phyloP scores from a whole-genome alignment of 2,888 invertebrate species.

The Arge pagana region DNA sequence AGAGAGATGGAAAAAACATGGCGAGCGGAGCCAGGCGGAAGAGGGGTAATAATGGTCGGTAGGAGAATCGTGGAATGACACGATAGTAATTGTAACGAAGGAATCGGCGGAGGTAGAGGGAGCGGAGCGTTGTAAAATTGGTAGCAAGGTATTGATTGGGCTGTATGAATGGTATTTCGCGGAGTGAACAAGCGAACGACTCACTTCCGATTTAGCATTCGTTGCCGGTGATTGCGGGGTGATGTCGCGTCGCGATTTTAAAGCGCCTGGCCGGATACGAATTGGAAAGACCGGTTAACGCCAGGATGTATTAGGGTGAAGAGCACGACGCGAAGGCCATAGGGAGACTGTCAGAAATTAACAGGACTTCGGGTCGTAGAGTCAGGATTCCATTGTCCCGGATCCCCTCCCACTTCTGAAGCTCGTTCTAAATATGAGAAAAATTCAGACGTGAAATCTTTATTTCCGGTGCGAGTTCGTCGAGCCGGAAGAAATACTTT shows the following conservation, averaged over 20 bases:
- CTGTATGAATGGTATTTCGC: slow-evolving; percentile 10
- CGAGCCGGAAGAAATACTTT: slow-evolving; percentile 57
- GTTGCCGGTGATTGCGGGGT: slow-evolving; percentile 7
- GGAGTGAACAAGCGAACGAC: slow-evolving; percentile 5
- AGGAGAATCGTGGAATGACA: neutral
- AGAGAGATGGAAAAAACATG: slow-evolving; percentile 11
- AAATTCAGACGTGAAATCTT: slow-evolving; percentile 57
- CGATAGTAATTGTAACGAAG: neutral
- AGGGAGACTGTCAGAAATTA: slow-evolving; percentile 45
- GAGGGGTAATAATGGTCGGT: neutral
- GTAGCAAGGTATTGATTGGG: slow-evolving; percentile 15
- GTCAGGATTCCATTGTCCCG: slow-evolving; percentile 47
- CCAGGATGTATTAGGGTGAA: slow-evolving; percentile 21
- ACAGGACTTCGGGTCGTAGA: slow-evolving; percentile 38
- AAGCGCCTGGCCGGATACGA: slow-evolving; percentile 53
- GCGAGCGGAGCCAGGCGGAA: neutral
- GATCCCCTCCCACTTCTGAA: slow-evolving; percentile 9
- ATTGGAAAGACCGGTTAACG: slow-evolving; percentile 48
- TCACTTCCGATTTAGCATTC: slow-evolving; percentile 14
- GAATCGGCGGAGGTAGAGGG: neutral
- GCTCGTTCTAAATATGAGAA: slow-evolving; percentile 40
- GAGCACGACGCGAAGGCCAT: neutral
- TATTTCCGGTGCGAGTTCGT: slow-evolving; percentile 50
- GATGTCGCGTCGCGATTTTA: slow-evolving; percentile 38
- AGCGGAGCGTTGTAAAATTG: neutral